Evolutionary conservation across 1,140 invertebrate genomes (phyloP).

Genomic region (Drosophila santomea): DNA sequence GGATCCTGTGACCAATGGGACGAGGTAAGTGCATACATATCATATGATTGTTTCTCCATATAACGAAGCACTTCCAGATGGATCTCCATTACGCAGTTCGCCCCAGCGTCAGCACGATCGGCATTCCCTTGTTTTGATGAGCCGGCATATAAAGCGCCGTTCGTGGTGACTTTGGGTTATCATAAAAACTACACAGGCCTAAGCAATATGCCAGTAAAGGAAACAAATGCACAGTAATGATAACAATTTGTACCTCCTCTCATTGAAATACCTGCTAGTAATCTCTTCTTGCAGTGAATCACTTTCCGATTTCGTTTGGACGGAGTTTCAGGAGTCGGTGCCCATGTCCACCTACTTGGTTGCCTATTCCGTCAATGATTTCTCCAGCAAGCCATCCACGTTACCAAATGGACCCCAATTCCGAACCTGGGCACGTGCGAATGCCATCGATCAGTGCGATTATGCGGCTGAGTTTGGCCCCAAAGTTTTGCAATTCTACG

Average conservation of each 20-base stretch:
- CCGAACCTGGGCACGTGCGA: conserved; percentile 87
- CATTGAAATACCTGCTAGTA: neutral
- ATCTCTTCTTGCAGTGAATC: conserved; percentile 81
- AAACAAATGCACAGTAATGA: conserved; percentile 60
- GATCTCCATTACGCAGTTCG: conserved; percentile 94
- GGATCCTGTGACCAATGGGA: conserved; percentile 87
- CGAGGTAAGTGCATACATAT: conserved; percentile 86
- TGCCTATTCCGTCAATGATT: conserved; percentile 91
- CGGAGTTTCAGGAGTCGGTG: conserved; percentile 89
- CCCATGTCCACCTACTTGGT: conserved; percentile 94
- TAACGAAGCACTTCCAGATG: conserved; percentile 86
- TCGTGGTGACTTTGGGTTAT: conserved; percentile 90
- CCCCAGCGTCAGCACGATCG: conserved; percentile 93
- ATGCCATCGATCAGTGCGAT: conserved; percentile 88
- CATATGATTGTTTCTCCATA: neutral
- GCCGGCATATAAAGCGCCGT: conserved; percentile 94
- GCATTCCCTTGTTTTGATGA: conserved; percentile 99
- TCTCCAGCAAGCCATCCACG: conserved; percentile 87
- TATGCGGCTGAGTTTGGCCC: conserved; percentile 87
- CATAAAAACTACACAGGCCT: conserved; percentile 88
- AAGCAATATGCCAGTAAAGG: conserved; percentile 92
- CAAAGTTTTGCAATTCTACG: conserved; percentile 88
- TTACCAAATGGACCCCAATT: conserved; percentile 90
- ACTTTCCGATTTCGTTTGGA: conserved; percentile 87
- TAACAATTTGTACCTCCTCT: no score